These are phyloP conservation scores for Paragorgia papillata DNA, from an alignment of 92 coral and sea anemone genomes.

Conservation along the genomic window DNA sequence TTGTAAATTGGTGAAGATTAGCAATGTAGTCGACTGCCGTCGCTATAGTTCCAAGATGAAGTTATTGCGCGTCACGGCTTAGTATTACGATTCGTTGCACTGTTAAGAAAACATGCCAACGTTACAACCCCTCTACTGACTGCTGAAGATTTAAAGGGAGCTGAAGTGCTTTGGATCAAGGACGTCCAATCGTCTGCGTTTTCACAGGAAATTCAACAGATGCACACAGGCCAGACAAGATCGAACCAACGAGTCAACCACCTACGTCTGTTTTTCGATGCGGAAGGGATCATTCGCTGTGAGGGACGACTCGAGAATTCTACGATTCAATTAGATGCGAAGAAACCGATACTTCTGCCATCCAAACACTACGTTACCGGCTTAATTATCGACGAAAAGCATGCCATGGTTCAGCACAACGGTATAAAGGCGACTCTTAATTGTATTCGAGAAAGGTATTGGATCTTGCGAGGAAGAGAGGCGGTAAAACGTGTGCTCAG, in stretches of 20 bases:
- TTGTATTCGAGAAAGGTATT: constrained; percentile 47
- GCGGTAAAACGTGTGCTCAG: constrained; percentile 38
- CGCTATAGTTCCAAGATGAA: constrained; percentile 28
- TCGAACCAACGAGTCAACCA: not conserved
- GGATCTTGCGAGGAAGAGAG: constrained; percentile 52
- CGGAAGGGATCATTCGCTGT: constrained; percentile 5
- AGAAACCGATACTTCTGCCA: constrained; percentile 44
- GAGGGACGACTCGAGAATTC: constrained; percentile 10
- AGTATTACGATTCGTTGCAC: constrained; percentile 46
- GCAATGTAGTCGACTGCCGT: constrained; percentile 39
- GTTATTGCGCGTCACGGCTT: constrained; percentile 59
- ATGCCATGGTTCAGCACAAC: constrained; percentile 41
- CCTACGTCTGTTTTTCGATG: constrained; percentile 10
- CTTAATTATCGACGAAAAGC: constrained; percentile 35
- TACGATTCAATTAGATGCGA: not conserved
- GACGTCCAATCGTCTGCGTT: constrained; percentile 48
- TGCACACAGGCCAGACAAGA: not conserved
- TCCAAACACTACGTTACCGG: constrained; percentile 24
- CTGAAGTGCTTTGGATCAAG: constrained; percentile 62
- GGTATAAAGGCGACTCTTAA: constrained; percentile 57
- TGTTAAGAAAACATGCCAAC: constrained; percentile 14
- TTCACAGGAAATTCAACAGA: not conserved
- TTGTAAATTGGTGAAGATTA: not conserved
- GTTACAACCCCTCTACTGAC: constrained; percentile 18
- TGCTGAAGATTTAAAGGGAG: constrained; percentile 55